Evolutionary conservation across 1,140 invertebrate genomes (phyloP), one percentile per base, ranked within the genome.

Genomic region (Acromyrmex echinatior): DNA sequence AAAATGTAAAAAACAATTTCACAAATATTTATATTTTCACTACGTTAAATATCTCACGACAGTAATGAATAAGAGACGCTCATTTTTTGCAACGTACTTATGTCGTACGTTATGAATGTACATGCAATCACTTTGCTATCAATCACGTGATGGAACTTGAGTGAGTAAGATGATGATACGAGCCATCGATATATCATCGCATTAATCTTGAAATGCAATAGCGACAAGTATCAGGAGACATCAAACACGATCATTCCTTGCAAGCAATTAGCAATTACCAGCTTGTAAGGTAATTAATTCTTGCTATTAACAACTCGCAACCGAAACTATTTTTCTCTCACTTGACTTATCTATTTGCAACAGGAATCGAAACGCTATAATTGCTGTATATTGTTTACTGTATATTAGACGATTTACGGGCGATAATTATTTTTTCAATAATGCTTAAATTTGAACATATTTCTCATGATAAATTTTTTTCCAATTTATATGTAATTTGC

Each of bases 221-320:
- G n/a, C 39, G 1, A 49, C 14, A 70, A 51, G n/a, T 68, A 49
- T 9, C 65, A 68, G 12, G 10, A 51, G 21, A 49, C 0, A 51
- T 14, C 66, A 70, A 28, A 70, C 21, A 18, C 3, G 21, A 70
- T 70, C 21, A 25, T 25, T 49, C 12, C 3, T 21, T 70, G 25
- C 35, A 14, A 70, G n/a, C 21, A 70, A 70, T 70, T 70, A 70
- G 66, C 21, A 14, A 51, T 28, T 70, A 70, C 39, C 10, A 63
- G 25, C 4, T 2, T 12, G 45, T 21, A 21, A 25, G 16, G 66
- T 70, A 51, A 70, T 70, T 70, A 70, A 51, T 51, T 51, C 12
- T 70, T 14, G 5, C 14, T 25, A 25, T 70, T 70, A 25, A 49
- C 39, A 0, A 49, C 5, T 70, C 14, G 21, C 39, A 16, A 39